Conservation (phyloP, 2,797 vertebrate genomes). For the Babyrousa celebensis region DNA sequence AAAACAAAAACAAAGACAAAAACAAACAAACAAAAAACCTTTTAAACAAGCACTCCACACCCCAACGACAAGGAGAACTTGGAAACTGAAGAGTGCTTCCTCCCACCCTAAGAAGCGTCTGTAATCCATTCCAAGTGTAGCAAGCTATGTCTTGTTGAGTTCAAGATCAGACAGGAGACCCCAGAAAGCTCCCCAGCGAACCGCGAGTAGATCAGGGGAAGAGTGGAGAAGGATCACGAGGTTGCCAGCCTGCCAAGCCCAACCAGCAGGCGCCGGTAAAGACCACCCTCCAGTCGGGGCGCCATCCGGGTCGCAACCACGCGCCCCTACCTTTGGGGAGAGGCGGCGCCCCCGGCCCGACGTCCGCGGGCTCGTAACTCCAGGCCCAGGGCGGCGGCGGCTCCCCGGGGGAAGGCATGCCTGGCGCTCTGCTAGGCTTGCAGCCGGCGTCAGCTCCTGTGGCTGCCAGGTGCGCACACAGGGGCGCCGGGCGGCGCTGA, state of each 20-base stretch:
- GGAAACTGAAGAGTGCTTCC: background rate
- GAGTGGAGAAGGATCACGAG: background rate
- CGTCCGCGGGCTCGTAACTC: slow-evolving; percentile 3
- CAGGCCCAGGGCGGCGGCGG: slow-evolving; percentile 62
- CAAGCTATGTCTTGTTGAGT: background rate
- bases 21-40: background rate
- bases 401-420: slow-evolving; percentile 76
- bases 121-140: background rate
- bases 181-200: background rate
- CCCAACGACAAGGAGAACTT: background rate
- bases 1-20: background rate
- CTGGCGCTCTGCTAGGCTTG: background rate
- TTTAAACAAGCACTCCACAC: background rate
- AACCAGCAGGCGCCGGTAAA: background rate
- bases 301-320: background rate
- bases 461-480: slow-evolving; percentile 15
- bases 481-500: background rate
- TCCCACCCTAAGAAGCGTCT: background rate
- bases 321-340: slow-evolving; percentile 75
- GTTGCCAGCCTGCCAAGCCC: background rate
- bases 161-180: background rate
- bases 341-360: slow-evolving; percentile 68
- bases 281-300: background rate
- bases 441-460: background rate
- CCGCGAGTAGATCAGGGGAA: background rate